phyloP scores from a whole-genome alignment of 2,797 vertebrate genomes.

The Naso thynnoides region DNA sequence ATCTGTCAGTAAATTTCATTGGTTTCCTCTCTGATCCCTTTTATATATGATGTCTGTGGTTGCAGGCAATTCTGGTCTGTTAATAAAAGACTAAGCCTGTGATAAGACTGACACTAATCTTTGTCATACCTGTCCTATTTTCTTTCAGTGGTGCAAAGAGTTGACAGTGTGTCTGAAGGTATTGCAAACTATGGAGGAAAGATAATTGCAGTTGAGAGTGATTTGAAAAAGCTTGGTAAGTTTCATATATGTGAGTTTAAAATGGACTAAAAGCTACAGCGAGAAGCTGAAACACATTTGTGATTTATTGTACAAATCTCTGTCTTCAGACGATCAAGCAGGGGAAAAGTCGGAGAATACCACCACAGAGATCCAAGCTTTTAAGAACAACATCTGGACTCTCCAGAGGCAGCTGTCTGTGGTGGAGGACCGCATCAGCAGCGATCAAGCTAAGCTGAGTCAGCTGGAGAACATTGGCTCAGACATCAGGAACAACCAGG shows the following conservation, averaged over 20 bases:
- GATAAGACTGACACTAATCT: slow-evolving; percentile 50
- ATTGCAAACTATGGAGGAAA: slow-evolving; percentile 93
- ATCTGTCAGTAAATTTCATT: slow-evolving; percentile 45
- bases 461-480: slow-evolving; percentile 89
- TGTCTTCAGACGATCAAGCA: slow-evolving; percentile 88
- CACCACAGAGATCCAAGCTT: slow-evolving; percentile 92
- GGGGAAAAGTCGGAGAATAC: slow-evolving; percentile 92
- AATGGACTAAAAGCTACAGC: slow-evolving; percentile 5
- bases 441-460: slow-evolving; percentile 90
- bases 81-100: slow-evolving; percentile 53
- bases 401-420: slow-evolving; percentile 91
- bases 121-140: slow-evolving; percentile 49
- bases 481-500: slow-evolving; percentile 88
- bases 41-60: slow-evolving; percentile 72
- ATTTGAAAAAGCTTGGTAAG: slow-evolving; percentile 95
- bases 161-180: slow-evolving; percentile 94
- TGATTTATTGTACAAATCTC: slow-evolving; percentile 35
- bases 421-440: slow-evolving; percentile 90
- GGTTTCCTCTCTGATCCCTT: slow-evolving; percentile 69
- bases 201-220: slow-evolving; percentile 91
- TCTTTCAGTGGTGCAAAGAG: slow-evolving; percentile 93
- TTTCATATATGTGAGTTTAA: slow-evolving; percentile 8
- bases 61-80: slow-evolving; percentile 65
- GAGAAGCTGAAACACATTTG: neutral
- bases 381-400: slow-evolving; percentile 90